Conservation (phyloP, 1,140 invertebrate species). For the Hetaerina americana region DNA sequence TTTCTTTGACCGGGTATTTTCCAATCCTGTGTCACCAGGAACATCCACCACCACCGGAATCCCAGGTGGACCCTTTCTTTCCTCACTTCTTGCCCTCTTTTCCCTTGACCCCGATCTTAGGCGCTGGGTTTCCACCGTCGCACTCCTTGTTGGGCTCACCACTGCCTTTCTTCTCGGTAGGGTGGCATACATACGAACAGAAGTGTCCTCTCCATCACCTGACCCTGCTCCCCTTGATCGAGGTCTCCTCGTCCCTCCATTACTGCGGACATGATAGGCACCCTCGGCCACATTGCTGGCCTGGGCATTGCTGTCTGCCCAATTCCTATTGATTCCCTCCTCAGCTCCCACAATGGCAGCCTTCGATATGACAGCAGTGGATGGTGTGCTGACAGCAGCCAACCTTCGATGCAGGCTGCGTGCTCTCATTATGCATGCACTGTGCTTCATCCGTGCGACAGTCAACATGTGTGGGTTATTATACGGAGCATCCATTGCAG, state of each 20-base stretch:
- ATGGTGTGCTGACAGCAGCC: conserved; percentile 19
- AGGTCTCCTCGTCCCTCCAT: background rate
- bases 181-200: conserved; percentile 70
- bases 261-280: background rate
- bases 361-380: conserved; percentile 43
- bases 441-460: conserved; percentile 84
- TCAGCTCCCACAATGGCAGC: conserved; percentile 34
- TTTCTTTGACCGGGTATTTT: conserved; percentile 31
- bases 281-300: background rate
- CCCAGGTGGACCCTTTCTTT: conserved; percentile 37
- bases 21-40: background rate
- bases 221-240: background rate
- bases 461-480: conserved; percentile 79
- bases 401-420: conserved; percentile 70
- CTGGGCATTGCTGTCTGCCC: conserved; percentile 18
- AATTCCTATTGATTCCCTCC: conserved; percentile 27
- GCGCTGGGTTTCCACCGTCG: conserved; percentile 26
- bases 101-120: conserved; percentile 35
- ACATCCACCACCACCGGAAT: background rate
- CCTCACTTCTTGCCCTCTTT: conserved; percentile 69
- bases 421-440: conserved; percentile 81
- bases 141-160: conserved; percentile 36
- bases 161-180: conserved; percentile 70
- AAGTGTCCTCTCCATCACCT: conserved; percentile 53
- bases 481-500: conserved; percentile 85